Percentiles rank a stretch among this genome's conserved stretches.
Evolutionary conservation across 1,140 invertebrate species (phyloP).

Genomic region (Temnothorax nylanderi): DNA sequence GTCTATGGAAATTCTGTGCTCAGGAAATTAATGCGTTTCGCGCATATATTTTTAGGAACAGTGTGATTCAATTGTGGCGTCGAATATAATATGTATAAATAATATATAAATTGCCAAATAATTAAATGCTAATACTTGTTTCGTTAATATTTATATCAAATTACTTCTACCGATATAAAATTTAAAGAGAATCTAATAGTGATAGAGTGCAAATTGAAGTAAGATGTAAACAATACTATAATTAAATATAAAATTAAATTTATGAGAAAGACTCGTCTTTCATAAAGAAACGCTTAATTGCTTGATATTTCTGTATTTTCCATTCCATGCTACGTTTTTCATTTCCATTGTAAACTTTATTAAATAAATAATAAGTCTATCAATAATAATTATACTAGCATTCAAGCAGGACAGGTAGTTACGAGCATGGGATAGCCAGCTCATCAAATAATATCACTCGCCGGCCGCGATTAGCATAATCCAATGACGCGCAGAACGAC

Average conservation of each 20-base stretch:
- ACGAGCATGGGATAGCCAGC: constrained; percentile 11
- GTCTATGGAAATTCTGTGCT: not conserved
- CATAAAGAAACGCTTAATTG: not conserved
- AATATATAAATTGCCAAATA: constrained; percentile 1
- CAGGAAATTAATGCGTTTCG: not conserved
- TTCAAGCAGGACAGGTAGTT: constrained; percentile 28
- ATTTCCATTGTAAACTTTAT: not conserved
- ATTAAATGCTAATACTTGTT: not conserved
- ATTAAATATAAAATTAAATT: constrained; percentile 1
- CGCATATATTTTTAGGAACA: not conserved
- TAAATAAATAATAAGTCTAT: constrained; percentile 5
- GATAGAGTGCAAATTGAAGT: not conserved
- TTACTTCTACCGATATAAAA: not conserved
- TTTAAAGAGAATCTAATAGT: not conserved
- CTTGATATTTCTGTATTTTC: not conserved
- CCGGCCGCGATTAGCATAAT: constrained; percentile 76
- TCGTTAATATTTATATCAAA: not conserved
- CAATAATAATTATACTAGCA: constrained; percentile 38
- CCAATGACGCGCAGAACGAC: constrained; percentile 69
- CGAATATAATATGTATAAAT: not conserved
- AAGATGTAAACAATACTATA: not conserved
- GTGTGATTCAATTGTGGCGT: not conserved
- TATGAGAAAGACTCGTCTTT: not conserved
- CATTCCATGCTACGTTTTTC: not conserved
- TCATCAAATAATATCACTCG: constrained; percentile 70